Conservation (phyloP, 2,797 vertebrate genomes). For the Sebastes itinus region DNA sequence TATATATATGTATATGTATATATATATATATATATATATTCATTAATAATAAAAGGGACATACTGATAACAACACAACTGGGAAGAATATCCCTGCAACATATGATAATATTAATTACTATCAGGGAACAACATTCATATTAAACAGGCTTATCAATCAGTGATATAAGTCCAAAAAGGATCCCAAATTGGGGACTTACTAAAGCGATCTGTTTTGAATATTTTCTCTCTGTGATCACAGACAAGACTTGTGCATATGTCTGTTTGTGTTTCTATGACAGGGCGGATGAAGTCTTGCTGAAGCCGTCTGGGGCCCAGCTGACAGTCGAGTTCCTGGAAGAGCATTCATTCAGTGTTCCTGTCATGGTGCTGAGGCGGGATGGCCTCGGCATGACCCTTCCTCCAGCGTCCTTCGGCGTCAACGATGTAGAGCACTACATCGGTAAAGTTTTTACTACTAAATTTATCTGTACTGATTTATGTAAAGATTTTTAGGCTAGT, state of each 20-base stretch:
- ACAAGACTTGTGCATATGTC: not conserved
- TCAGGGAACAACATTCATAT: not conserved
- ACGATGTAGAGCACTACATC: conserved; percentile 91
- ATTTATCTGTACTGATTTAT: not conserved
- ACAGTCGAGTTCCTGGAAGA: conserved; percentile 96
- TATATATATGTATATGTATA: no score
- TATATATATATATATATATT: no score
- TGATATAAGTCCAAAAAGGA: not conserved
- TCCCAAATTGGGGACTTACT: not conserved
- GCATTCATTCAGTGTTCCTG: conserved; percentile 94
- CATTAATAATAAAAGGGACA: not conserved
- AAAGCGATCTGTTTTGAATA: not conserved
- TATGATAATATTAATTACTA: not conserved
- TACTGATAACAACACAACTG: not conserved
- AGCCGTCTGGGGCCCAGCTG: conserved; percentile 90
- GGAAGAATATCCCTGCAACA: not conserved
- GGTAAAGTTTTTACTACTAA: conserved; percentile 73
- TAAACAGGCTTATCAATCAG: not conserved
- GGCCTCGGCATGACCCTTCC: conserved; percentile 95
- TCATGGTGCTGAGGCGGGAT: conserved; percentile 91
- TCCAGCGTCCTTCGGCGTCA: conserved; percentile 87
- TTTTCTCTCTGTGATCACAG: not conserved
- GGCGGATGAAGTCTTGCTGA: conserved; percentile 92
- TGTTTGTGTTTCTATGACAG: conserved; percentile 68
- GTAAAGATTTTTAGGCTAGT: not conserved